A percentile compares a stretch with the other conserved stretches of the same genome.
phyloP scores from a whole-genome alignment of 2,797 vertebrate species.

The Pagetopsis macropterus region DNA sequence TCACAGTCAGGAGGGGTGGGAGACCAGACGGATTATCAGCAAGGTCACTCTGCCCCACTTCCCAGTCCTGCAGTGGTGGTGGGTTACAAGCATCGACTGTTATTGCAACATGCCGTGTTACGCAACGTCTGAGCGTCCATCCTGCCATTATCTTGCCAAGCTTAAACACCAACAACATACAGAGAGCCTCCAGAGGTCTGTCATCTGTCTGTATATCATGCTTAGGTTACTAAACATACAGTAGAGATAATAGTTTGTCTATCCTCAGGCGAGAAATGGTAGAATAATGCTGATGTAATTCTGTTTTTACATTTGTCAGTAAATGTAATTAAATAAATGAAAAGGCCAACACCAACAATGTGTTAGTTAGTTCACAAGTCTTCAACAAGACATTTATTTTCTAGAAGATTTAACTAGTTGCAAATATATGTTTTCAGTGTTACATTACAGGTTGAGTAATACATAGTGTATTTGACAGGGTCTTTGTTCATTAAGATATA shows the following conservation, averaged over 20 bases:
- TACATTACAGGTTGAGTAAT: no score
- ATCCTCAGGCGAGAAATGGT: no score
- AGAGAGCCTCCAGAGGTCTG: background rate
- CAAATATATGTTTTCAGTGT: background rate
- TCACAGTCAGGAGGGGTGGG: slow-evolving; percentile 51
- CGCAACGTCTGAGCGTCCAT: slow-evolving; percentile 49
- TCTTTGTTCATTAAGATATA: no score
- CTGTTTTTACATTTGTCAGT: background rate
- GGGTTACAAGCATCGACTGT: slow-evolving; percentile 34
- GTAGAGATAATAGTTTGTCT: background rate
- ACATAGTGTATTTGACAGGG: no score
- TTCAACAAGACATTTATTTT: no score
- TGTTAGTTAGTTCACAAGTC: background rate
- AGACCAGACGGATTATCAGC: slow-evolving; percentile 73
- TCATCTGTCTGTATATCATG: background rate
- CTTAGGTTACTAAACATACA: background rate
- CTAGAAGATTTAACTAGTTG: no score
- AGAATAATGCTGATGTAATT: background rate
- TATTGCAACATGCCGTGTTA: slow-evolving; percentile 61
- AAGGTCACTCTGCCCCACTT: slow-evolving; percentile 79
- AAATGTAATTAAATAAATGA: background rate
- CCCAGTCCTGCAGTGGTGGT: slow-evolving; percentile 48
- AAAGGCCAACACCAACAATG: background rate
- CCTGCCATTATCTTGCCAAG: slow-evolving; percentile 41
- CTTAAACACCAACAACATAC: background rate